A percentile compares a stretch with the other conserved stretches of the same genome.
Conservation (phyloP, 2,888 invertebrate species). For the Cryptocephalus primarius region DNA sequence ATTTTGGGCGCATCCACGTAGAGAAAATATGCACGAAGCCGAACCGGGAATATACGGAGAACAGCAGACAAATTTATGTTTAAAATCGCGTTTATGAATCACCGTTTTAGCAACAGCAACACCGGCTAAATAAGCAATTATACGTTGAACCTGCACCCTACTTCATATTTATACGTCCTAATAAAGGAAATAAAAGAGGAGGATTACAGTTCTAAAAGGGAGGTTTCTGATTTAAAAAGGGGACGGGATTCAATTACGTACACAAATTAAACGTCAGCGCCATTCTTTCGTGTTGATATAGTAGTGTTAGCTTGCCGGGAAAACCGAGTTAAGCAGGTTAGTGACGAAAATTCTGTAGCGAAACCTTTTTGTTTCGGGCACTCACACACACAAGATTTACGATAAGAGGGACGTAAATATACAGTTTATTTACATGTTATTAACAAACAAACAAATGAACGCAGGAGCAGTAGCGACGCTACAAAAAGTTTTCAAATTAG, state of each 20-base stretch:
- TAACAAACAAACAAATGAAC: no score
- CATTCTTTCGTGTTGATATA: slow-evolving; percentile 29
- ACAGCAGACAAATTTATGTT: background rate
- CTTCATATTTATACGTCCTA: slow-evolving; percentile 33
- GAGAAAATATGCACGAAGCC: no score
- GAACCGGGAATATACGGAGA: background rate
- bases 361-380: no score
- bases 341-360: no score
- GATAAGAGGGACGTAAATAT: no score
- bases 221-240: slow-evolving; percentile 30
- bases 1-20: no score
- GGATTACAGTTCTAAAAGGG: slow-evolving; percentile 30
- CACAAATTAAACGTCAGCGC: slow-evolving; percentile 34
- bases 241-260: slow-evolving; percentile 33
- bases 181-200: slow-evolving; percentile 34
- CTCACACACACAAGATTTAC: no score
- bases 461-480: no score
- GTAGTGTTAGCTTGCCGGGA: slow-evolving; percentile 9
- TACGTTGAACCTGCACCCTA: slow-evolving; percentile 19
- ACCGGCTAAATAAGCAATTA: slow-evolving; percentile 26
- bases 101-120: slow-evolving; percentile 21
- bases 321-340: no score
- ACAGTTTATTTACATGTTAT: no score
- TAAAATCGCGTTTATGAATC: slow-evolving; percentile 14
- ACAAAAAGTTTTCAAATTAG: no score